Base-by-base conservation (phyloP, 2,113 vertebrate species). In the Salminus brasiliensis region DNA sequence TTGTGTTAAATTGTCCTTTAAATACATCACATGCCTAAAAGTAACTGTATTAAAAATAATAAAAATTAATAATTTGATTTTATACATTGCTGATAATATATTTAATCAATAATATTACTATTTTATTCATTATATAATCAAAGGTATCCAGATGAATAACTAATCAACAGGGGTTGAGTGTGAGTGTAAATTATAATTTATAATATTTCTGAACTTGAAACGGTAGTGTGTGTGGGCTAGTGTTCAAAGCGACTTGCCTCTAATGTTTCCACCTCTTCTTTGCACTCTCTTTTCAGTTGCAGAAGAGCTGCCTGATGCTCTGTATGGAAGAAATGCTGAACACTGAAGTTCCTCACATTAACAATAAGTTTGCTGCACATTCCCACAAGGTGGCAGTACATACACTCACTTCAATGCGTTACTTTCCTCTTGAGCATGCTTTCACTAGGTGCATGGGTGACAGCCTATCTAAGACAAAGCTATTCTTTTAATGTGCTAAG, bases 281-380 rank as follows among this genome's bases (percentile, higher is more conserved):
- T 97, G 87, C 96, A 95, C 83, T 96, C 95, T 80, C 95, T 96
- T 93, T 98, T 98, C 89, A 97, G 93, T 80, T 98, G 96, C 81
- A 99, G 91, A 85, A 99, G 95, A 76, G 92, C 96, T 82, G 97
- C 94, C 89, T 99, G 97, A 81, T 98, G 97, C 86, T 98, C 97
- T 99, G 92, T 74, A 13, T 57, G 86, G 74, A 63, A 29, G 82
- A 87, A 74, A 77, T 15, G 76, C n/a, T n/a, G 5, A 49, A 29
- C 13, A 68, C 0, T 23, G 5, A 41, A 30, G 25, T 49, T 68
- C 25, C 47, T 1, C 53, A 63, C 59, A 32, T 21, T 52, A 9
- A 13, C 21, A 39, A 36, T 8, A 66, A n/a, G 62, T 9, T 39
- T 39, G 62, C 32, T 66, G 36, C 62, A 39, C 4, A 12, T 36